Evolutionary conservation across 2,888 invertebrate genomes (phyloP), one percentile per base, ranked within the genome.

Genomic region (Galerucella nymphaeae): DNA sequence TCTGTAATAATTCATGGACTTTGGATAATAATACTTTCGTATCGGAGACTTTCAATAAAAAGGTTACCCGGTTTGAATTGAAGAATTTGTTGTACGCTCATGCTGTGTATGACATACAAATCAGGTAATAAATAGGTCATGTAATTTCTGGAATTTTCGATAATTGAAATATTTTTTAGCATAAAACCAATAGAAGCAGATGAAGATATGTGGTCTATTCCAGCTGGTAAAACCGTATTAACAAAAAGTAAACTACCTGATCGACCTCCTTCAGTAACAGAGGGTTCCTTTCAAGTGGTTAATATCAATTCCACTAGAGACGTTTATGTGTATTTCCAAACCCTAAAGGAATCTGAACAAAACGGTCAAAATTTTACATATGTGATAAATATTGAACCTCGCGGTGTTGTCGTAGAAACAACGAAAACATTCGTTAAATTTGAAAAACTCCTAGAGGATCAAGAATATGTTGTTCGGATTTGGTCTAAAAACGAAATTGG

Each of bases 321-420:
- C 41, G 87, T 94, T 57, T 91, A 91, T 83, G 87, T 96, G 23
- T 96, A 95, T 84, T 96, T 96, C 95, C 91, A 93, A 82, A 90
- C 92, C 76, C 89, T 96, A 66, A 90, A 90, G 20, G 88, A 89
- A 59, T 89, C 90, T 82, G 89, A 92, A 78, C 89, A 92, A 80
- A 94, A 94, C 82, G 96, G 95, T 20, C 90, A 90, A 8, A 89
- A 93, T 81, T 94, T 96, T 81, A 88, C 88, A 2, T 96, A 96
- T 83, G 87, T 88, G 77, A 89, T 87, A 2, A 83, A 85, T 73
- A 88, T 78, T 23, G 65, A 80, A 67, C 73, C 76, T 9, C 55
- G 61, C 20, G 81, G 86, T 66, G 89, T 90, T 66, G 89, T 90
- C 42, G 87, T 87, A 73, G 89, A 90, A 77, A 88, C 88, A 70